Evolutionary conservation across 2,888 invertebrate genomes (phyloP).

Genomic region (Caenorhabditis panamensis): DNA sequence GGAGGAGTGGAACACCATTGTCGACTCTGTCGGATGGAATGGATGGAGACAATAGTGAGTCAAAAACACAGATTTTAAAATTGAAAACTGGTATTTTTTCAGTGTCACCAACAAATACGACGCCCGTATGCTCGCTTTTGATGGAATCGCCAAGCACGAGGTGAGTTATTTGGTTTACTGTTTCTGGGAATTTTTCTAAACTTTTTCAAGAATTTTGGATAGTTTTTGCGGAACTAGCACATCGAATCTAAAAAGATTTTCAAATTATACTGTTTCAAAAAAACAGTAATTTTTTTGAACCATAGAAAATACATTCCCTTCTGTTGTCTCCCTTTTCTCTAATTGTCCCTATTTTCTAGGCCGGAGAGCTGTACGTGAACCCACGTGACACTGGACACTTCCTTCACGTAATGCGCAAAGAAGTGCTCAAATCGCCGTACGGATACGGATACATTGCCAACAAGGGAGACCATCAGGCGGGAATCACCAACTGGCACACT

Average conservation of each 20-base stretch:
- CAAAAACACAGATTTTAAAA: background rate
- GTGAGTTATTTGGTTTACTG: slow-evolving; percentile 11
- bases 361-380: slow-evolving; percentile 78
- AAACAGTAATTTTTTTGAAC: background rate
- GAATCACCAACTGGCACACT: slow-evolving; percentile 67
- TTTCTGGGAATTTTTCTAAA: no score
- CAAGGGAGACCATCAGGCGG: slow-evolving; percentile 72
- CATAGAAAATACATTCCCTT: no score
- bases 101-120: slow-evolving; percentile 74
- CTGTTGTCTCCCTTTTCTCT: no score
- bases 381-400: slow-evolving; percentile 77
- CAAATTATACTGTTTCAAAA: no score
- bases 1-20: slow-evolving; percentile 75
- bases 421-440: slow-evolving; percentile 77
- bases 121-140: slow-evolving; percentile 72
- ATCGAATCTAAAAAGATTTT: no score
- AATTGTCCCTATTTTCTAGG: slow-evolving; percentile 25
- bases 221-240: no score
- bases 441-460: slow-evolving; percentile 76
- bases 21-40: slow-evolving; percentile 74
- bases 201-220: no score
- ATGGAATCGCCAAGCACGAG: slow-evolving; percentile 74
- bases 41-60: slow-evolving; percentile 73
- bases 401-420: slow-evolving; percentile 76
- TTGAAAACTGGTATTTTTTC: slow-evolving; percentile 25